Conservation (phyloP, 1,140 invertebrate species). For the Zaprionus lachaisei region DNA sequence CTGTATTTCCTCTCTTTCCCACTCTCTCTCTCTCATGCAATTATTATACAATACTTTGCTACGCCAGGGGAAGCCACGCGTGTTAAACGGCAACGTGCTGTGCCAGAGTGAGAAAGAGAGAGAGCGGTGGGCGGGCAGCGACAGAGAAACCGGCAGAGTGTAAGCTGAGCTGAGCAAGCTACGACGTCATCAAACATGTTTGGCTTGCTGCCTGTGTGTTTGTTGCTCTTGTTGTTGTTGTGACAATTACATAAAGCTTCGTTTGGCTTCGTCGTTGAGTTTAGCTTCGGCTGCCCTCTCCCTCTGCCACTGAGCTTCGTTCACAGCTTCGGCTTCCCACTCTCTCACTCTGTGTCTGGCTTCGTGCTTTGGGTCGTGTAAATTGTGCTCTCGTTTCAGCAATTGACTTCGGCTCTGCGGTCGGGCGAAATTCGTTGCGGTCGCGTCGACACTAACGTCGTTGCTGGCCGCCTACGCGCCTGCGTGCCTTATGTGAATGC, state of each 20-base stretch:
- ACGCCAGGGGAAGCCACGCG: constrained; percentile 47
- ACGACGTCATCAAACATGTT: constrained; percentile 80
- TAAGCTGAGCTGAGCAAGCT: constrained; percentile 41
- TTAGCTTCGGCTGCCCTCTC: constrained; percentile 44
- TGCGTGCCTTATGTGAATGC: constrained; percentile 50
- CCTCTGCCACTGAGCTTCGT: constrained; percentile 41
- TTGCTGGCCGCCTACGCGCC: constrained; percentile 35
- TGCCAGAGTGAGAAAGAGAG: constrained; percentile 18
- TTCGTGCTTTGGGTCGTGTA: constrained; percentile 13
- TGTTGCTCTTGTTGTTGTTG: constrained; percentile 36
- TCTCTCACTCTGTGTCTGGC: constrained; percentile 9
- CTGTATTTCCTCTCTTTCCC: constrained; percentile 8
- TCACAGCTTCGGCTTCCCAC: constrained; percentile 19
- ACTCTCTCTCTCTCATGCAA: not conserved
- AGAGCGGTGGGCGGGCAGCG: not conserved
- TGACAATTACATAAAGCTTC: constrained; percentile 72
- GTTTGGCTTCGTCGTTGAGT: constrained; percentile 34
- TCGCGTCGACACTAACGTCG: constrained; percentile 5
- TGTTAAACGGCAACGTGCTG: constrained; percentile 70
- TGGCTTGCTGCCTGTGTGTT: constrained; percentile 26
- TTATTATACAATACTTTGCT: constrained; percentile 71
- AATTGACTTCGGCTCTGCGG: constrained; percentile 28
- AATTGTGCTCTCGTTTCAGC: constrained; percentile 71
- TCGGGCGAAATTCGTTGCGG: constrained; percentile 56
- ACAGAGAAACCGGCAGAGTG: constrained; percentile 19